phyloP scores from a whole-genome alignment of 2,113 vertebrate species.

The Cavia porcellus region DNA sequence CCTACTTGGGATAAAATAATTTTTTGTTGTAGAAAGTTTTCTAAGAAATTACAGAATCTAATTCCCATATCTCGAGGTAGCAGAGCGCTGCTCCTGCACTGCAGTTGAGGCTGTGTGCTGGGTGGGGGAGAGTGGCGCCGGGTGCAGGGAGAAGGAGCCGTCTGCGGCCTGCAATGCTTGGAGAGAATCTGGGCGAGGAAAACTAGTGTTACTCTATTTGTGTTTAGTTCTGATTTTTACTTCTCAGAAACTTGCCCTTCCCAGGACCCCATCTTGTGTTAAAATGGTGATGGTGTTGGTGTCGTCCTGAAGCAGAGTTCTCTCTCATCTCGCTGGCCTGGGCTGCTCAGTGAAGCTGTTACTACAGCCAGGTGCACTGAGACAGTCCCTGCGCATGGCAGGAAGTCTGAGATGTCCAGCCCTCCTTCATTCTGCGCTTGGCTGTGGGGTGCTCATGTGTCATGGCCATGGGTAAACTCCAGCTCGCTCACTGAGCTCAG shows the following conservation, averaged over 20 bases:
- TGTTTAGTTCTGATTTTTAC: constrained; percentile 46
- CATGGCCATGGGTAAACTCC: constrained; percentile 69
- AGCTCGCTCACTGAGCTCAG: constrained; percentile 66
- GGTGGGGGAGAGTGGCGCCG: neutral
- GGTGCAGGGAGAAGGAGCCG: neutral
- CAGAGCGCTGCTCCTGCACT: neutral
- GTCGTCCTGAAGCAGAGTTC: neutral
- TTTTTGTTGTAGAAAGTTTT: constrained; percentile 75
- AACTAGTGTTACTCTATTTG: constrained; percentile 5
- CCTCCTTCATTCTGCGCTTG: constrained; percentile 2
- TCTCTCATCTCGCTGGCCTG: neutral
- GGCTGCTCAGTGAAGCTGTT: neutral
- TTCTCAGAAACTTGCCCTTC: constrained; percentile 36
- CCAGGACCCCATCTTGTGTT: neutral
- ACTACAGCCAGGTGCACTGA: neutral
- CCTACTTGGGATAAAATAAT: constrained; percentile 70
- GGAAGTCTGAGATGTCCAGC: constrained; percentile 19
- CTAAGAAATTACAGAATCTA: constrained; percentile 55
- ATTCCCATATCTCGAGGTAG: constrained; percentile 38
- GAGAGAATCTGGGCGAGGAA: neutral
- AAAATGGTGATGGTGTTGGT: neutral
- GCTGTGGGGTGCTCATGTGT: constrained; percentile 34
- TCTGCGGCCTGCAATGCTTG: too few relatives aligned
- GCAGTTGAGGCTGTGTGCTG: constrained; percentile 42
- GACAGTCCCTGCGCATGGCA: constrained; percentile 36